Conservation (phyloP, 1,140 invertebrate species). For the Drosophila nigromelanica region DNA sequence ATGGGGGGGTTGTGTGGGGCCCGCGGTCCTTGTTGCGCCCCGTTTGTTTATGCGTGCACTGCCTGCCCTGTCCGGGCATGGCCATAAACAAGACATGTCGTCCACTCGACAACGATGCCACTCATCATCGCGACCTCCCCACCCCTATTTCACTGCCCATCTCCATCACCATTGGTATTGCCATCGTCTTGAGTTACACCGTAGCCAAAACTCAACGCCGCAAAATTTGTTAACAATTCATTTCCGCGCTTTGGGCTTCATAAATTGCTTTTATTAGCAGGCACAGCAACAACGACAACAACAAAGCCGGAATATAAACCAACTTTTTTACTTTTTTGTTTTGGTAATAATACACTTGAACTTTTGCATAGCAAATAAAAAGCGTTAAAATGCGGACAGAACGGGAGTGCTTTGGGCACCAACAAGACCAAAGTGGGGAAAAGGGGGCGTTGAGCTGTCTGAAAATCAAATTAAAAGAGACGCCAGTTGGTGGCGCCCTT, state of each 20-base stretch:
- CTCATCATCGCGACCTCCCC: slow-evolving; percentile 47
- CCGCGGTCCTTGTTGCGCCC: not conserved
- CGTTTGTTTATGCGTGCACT: slow-evolving; percentile 28
- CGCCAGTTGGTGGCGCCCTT: slow-evolving; percentile 23
- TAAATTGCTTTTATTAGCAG: slow-evolving; percentile 81
- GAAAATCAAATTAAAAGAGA: slow-evolving; percentile 57
- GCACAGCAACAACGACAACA: slow-evolving; percentile 27
- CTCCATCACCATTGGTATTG: not conserved
- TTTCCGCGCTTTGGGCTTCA: slow-evolving; percentile 80
- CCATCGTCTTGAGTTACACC: slow-evolving; percentile 11
- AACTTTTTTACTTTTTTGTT: slow-evolving; percentile 21
- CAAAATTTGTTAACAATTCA: slow-evolving; percentile 78
- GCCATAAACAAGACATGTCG: slow-evolving; percentile 71
- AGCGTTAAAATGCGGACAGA: slow-evolving; percentile 68
- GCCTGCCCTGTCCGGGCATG: slow-evolving; percentile 29
- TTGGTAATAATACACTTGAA: slow-evolving; percentile 75
- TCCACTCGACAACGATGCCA: slow-evolving; percentile 62
- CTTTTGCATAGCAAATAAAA: slow-evolving; percentile 81
- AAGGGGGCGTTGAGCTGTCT: slow-evolving; percentile 22
- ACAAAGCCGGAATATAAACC: slow-evolving; percentile 26
- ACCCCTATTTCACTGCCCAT: not conserved
- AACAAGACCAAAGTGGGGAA: not conserved
- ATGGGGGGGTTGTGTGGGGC: not conserved
- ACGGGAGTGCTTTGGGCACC: not conserved
- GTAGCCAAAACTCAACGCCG: slow-evolving; percentile 22